Evolutionary conservation across 2,888 invertebrate genomes (phyloP).

Genomic region (Acanthosepion esculentum): DNA sequence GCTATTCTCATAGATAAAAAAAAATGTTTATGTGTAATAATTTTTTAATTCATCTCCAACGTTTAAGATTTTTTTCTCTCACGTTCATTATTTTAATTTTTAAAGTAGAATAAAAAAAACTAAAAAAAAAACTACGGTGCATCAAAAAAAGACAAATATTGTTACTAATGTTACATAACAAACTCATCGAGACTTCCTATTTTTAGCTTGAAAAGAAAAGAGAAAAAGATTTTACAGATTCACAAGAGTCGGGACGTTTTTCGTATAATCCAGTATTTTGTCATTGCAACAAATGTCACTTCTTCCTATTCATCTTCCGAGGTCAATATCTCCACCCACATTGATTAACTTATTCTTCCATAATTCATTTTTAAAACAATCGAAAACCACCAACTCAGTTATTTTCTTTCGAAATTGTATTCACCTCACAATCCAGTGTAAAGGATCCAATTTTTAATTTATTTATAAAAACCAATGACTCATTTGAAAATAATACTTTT

Average conservation of each 20-base stretch:
- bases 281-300: neutral
- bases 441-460: too few species aligned
- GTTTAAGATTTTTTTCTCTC: neutral
- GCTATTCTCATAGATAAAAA: neutral
- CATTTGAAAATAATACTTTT: too few species aligned
- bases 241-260: neutral
- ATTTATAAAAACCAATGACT: too few species aligned
- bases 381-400: too few species aligned
- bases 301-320: too few species aligned
- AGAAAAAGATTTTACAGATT: neutral
- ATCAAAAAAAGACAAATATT: neutral
- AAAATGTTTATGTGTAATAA: neutral
- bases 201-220: neutral
- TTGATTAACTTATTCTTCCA: too few species aligned
- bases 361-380: too few species aligned
- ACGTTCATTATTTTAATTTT: too few species aligned
- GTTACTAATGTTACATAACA: neutral
- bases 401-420: too few species aligned
- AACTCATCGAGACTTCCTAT: neutral
- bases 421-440: too few species aligned
- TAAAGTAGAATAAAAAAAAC: neutral
- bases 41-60: neutral
- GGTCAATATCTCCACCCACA: too few species aligned
- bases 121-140: neutral
- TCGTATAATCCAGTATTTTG: neutral